A percentile compares a stretch with the other conserved stretches of the same genome.
Evolutionary conservation across 2,888 invertebrate genomes (phyloP).

Genomic region (Ormyrus labotus): DNA sequence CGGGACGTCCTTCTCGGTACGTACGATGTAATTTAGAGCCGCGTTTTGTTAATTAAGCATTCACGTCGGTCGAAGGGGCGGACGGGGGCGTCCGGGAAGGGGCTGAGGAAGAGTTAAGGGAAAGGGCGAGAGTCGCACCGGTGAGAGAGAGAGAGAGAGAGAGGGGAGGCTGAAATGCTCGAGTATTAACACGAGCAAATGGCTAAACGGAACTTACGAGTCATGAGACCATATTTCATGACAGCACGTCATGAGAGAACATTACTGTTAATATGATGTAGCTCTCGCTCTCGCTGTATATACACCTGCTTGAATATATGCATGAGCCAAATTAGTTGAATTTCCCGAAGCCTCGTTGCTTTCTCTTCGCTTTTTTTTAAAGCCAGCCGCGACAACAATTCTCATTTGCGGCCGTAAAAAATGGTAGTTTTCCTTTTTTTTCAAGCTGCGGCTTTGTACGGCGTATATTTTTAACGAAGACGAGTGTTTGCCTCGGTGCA

Average conservation of each 20-base stretch:
- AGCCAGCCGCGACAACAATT: too few relatives aligned
- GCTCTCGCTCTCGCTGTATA: not conserved
- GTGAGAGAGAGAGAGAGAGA: not conserved
- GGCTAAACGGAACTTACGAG: constrained; percentile 49
- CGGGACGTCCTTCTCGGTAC: constrained; percentile 1
- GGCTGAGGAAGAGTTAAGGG: not conserved
- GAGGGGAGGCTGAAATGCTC: too few relatives aligned
- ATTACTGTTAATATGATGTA: constrained; percentile 45
- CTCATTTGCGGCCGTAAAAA: too few relatives aligned
- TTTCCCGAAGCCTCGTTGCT: too few relatives aligned
- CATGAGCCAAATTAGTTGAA: too few relatives aligned
- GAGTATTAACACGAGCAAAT: constrained; percentile 18
- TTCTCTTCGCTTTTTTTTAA: too few relatives aligned
- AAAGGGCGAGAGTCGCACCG: not conserved
- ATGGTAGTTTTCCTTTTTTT: too few relatives aligned
- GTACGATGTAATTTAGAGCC: constrained; percentile 33
- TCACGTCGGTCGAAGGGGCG: constrained; percentile 23
- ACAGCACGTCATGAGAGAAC: constrained; percentile 17
- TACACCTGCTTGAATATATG: too few relatives aligned
- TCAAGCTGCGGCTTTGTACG: too few relatives aligned
- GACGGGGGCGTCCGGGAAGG: not conserved
- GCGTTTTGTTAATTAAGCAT: constrained; percentile 53
- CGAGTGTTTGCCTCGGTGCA: too few relatives aligned
- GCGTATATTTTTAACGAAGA: too few relatives aligned
- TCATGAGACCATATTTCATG: constrained; percentile 38